Conservation (phyloP, 2,797 vertebrate species). For the Ispidina picta region DNA sequence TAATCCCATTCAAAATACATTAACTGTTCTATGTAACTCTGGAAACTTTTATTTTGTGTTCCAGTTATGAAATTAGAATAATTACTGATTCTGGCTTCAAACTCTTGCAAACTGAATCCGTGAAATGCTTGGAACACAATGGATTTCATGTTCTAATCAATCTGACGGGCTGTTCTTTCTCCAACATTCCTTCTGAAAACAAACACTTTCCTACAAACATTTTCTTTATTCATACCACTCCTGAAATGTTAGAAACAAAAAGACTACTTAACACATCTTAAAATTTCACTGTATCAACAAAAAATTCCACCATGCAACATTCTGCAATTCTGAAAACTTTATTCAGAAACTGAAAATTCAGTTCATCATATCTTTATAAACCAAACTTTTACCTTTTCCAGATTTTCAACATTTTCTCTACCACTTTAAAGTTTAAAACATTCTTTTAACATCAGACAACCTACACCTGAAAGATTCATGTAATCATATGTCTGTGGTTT, state of each 20-base stretch:
- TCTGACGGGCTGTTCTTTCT: not conserved
- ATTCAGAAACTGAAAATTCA: not conserved
- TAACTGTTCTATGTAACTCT: not conserved
- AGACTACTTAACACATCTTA: not conserved
- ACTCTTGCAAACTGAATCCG: not conserved
- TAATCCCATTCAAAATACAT: not conserved
- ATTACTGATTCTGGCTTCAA: slow-evolving; percentile 17
- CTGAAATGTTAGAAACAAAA: not conserved
- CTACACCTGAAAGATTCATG: not conserved
- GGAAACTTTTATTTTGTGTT: not conserved
- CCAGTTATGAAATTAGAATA: not conserved
- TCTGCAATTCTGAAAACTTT: not conserved
- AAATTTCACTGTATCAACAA: not conserved
- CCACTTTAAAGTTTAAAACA: not conserved
- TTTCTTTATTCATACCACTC: not conserved
- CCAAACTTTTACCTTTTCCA: not conserved
- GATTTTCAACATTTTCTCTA: not conserved
- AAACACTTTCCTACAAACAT: not conserved
- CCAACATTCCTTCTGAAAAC: not conserved
- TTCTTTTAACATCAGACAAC: not conserved
- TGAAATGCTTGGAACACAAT: not conserved
- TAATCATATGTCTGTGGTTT: not conserved
- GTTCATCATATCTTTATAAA: not conserved
- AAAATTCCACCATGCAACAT: not conserved
- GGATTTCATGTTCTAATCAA: slow-evolving; percentile 1